Conservation (phyloP, 2,888 invertebrate species). For the Rutpela maculata region DNA sequence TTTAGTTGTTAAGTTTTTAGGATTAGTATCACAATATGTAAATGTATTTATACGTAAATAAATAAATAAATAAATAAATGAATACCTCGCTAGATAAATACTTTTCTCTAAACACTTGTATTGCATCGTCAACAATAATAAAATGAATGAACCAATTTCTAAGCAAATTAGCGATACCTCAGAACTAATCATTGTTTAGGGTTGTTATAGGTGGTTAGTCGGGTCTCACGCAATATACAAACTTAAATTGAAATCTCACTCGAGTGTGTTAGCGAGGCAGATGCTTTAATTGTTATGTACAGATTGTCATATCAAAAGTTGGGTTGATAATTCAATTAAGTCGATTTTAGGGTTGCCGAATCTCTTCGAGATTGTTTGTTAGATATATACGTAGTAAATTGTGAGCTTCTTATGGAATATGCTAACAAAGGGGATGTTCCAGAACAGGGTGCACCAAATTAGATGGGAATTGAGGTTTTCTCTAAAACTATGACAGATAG, state of each 20-base stretch:
- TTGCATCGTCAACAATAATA: background rate
- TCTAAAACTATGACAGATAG: no score
- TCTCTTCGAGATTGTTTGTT: background rate
- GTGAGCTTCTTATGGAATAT: no score
- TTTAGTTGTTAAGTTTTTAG: no score
- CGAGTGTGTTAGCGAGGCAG: background rate
- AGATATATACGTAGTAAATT: background rate
- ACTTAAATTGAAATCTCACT: conserved; percentile 1
- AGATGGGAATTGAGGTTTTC: no score
- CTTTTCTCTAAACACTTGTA: background rate
- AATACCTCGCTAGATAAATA: background rate
- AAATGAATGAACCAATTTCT: conserved; percentile 1
- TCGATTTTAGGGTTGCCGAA: background rate
- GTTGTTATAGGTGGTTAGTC: background rate
- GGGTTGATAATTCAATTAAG: background rate
- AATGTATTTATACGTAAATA: no score
- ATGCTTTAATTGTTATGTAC: background rate
- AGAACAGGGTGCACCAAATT: no score
- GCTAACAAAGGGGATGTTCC: no score
- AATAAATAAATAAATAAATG: no score
- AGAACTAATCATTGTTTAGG: background rate
- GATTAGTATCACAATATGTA: no score
- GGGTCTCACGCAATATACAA: conserved; percentile 7
- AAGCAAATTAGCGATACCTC: conserved; percentile 4
- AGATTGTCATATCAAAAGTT: conserved; percentile 3